These are phyloP conservation scores for Chlorospingus semifuscus DNA, from an alignment of 2,797 vertebrate species.

Conservation along the genomic window DNA sequence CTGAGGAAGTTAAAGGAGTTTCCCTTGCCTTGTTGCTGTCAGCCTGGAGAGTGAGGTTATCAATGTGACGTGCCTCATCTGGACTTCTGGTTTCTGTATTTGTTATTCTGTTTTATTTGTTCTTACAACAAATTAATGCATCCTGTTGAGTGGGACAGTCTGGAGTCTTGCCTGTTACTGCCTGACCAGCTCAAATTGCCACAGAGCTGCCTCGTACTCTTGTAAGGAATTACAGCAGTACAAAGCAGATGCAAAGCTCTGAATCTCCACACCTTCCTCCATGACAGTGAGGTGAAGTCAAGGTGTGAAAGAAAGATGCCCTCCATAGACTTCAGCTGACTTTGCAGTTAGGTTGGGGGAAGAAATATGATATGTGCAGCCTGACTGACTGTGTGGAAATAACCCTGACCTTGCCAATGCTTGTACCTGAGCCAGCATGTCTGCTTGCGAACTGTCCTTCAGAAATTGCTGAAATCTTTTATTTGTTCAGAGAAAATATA, in stretches of 20 bases:
- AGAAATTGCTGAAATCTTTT: not conserved
- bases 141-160: not conserved
- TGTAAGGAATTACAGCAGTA: not conserved
- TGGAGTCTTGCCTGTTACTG: not conserved
- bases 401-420: not conserved
- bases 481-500: not conserved
- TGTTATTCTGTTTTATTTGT: not conserved
- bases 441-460: not conserved
- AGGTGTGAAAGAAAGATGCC: not conserved
- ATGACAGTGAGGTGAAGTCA: not conserved
- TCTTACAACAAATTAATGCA: not conserved
- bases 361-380: not conserved
- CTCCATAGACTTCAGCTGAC: not conserved
- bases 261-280: not conserved
- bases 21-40: not conserved
- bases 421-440: not conserved
- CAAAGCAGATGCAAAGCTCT: not conserved
- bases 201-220: not conserved
- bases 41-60: not conserved
- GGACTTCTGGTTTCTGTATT: not conserved
- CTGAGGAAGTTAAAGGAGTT: not conserved
- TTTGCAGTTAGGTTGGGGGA: not conserved
- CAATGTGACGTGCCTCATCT: not conserved
- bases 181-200: not conserved
- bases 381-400: not conserved